Conservation (phyloP, 2,888 invertebrate species). For the Cephus nigrinus region DNA sequence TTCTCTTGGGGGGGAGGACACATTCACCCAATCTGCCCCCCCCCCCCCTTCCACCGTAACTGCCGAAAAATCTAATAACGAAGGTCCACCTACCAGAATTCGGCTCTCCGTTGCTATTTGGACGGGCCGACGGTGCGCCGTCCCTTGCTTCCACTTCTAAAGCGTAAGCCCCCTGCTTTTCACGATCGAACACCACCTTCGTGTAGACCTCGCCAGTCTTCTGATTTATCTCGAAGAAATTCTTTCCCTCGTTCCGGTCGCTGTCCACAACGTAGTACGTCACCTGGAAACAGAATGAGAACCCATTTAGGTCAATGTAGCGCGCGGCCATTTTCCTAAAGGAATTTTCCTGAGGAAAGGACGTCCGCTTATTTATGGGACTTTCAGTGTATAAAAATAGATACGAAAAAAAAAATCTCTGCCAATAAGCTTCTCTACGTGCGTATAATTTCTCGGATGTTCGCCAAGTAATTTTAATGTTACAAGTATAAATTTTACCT, state of each 20-base stretch:
- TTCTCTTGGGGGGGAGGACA: too few relatives aligned
- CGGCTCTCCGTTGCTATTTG: conserved; percentile 92
- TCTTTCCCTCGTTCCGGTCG: conserved; percentile 91
- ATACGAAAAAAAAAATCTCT: too few relatives aligned
- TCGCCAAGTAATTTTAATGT: too few relatives aligned
- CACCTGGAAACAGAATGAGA: conserved; percentile 72
- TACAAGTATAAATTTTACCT: conserved; percentile 69
- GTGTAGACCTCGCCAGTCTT: conserved; percentile 97
- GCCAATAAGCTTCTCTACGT: too few relatives aligned
- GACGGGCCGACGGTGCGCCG: conserved; percentile 95
- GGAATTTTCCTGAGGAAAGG: background rate
- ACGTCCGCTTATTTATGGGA: too few relatives aligned
- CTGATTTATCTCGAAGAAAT: conserved; percentile 96
- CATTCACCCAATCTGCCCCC: too few relatives aligned
- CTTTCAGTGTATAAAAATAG: too few relatives aligned
- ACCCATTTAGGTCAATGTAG: background rate
- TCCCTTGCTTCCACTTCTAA: conserved; percentile 97
- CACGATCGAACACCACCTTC: conserved; percentile 95
- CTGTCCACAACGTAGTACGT: conserved; percentile 95
- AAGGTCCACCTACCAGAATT: conserved; percentile 85
- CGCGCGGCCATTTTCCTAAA: background rate
- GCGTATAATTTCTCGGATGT: too few relatives aligned
- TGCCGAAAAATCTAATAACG: too few relatives aligned
- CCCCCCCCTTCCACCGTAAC: too few relatives aligned
- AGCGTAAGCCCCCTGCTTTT: conserved; percentile 97